Evolutionary conservation across 2,888 invertebrate species (phyloP), one percentile per base, ranked within the genome.

Genomic region (Periphyllus acericola): DNA sequence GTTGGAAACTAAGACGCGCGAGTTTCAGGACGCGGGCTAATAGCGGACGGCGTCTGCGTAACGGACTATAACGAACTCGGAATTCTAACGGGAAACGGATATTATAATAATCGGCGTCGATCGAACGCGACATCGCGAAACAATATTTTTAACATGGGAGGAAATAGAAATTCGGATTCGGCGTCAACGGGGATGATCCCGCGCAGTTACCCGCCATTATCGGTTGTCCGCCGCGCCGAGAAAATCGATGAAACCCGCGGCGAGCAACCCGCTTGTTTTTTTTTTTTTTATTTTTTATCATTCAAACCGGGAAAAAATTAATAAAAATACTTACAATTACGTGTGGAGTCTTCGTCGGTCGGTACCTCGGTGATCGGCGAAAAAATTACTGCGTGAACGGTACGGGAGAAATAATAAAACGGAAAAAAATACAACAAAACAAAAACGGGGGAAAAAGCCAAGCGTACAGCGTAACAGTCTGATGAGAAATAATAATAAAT

Each of bases 191-290:
- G 46, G 46, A 46, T 46, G 46, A 34, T 17, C 3, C 8, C 74
- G 74, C 11, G 71, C 29, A 68, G 36, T 83, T 83, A 83, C 83
- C 83, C 83, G 83, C 83, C 83, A 83, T 83, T 83, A 83, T 74
- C 60, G 25, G 19, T 29, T 21, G 29, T 60, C 60, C 9, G 14
- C 19, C 0, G 29, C 60, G n/a, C 25, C 14, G 34, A 32, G 55
- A 60, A 36, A 55, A 74, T 83, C 82, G 82, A 82, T 72, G 29
- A 32, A 81, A 40, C 25, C 81, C 40, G 25, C 68, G 72, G 17
- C 71, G 9, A 25, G 60, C 68, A n/a, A 40, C 81, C 68, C 66
- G 68, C 25, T 29, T 5, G 55, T 60, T 60, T 60, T 60, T 21
- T 60, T 46, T 46, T 46, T 8, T 60, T 60, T 60, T 55, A 17